Evolutionary conservation across 2,797 vertebrate genomes (phyloP).

Genomic region (Thripadectes ignobilis): DNA sequence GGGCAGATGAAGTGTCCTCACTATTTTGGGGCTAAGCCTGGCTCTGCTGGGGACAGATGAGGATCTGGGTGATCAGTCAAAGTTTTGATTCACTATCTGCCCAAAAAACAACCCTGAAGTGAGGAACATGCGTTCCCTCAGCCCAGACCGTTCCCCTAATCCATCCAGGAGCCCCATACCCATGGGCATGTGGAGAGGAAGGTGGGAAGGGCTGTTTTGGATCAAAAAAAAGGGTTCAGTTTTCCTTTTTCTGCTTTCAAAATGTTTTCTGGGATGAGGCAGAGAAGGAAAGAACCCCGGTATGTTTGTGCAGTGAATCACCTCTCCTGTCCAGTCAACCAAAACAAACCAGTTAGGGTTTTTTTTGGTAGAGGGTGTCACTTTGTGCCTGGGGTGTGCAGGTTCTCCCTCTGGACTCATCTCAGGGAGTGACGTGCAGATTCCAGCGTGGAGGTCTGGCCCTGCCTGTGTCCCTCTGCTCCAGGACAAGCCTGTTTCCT

Average conservation of each 20-base stretch:
- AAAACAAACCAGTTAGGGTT: background rate
- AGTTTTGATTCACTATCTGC: background rate
- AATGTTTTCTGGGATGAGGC: background rate
- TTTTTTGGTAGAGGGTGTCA: background rate
- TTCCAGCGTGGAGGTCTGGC: background rate
- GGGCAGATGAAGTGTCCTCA: background rate
- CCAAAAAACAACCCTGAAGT: background rate
- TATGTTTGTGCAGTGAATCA: background rate
- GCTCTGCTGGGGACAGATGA: background rate
- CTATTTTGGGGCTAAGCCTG: background rate
- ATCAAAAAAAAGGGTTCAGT: fast-evolving
- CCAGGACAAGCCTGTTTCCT: fast-evolving
- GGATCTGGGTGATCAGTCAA: background rate
- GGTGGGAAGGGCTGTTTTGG: background rate
- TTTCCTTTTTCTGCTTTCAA: background rate
- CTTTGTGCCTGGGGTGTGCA: background rate
- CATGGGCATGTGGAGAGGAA: fast-evolving
- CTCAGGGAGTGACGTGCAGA: background rate
- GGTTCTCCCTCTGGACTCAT: background rate
- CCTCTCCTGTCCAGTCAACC: background rate
- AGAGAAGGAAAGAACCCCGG: background rate
- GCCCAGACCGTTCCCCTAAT: background rate
- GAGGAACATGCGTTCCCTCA: background rate
- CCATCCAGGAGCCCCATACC: background rate
- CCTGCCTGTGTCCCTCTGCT: background rate